A percentile compares a stretch with the other conserved stretches of the same genome.
phyloP scores from a whole-genome alignment of 2,797 vertebrate genomes.

The Aplochiton taeniatus region DNA sequence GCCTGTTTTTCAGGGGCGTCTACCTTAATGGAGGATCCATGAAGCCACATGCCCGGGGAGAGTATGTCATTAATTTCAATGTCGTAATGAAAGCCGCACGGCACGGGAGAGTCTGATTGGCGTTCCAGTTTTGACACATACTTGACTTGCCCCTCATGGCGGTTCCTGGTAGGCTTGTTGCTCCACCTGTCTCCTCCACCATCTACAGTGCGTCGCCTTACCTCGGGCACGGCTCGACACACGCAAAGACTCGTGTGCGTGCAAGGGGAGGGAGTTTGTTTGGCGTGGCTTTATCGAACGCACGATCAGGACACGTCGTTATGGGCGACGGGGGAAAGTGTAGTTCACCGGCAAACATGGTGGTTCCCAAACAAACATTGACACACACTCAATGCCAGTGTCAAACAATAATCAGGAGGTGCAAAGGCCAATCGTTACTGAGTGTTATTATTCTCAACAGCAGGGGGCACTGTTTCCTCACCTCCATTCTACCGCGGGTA shows the following conservation, averaged over 20 bases:
- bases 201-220: conserved; percentile 8
- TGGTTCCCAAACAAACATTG: no score
- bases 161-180: background rate
- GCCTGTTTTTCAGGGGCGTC: background rate
- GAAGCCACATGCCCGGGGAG: background rate
- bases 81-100: conserved; percentile 28
- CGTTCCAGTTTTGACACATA: conserved; percentile 30
- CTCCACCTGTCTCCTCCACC: conserved; percentile 28
- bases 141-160: conserved; percentile 9
- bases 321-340: background rate
- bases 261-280: conserved; percentile 18
- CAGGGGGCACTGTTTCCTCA: conserved; percentile 17
- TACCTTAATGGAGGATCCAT: background rate
- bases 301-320: conserved; percentile 10
- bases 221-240: conserved; percentile 10
- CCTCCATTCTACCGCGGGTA: background rate
- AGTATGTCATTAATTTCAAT: background rate
- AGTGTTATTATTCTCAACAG: conserved; percentile 18
- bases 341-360: no score
- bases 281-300: conserved; percentile 19
- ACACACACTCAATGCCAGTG: no score
- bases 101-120: conserved; percentile 15
- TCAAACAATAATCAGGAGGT: no score
- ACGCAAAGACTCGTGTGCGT: conserved; percentile 2
- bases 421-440: no score